Percentiles rank a stretch among this genome's conserved stretches.
Conservation (phyloP, 2,797 vertebrate genomes). For the Mormyrus proboscirostris region DNA sequence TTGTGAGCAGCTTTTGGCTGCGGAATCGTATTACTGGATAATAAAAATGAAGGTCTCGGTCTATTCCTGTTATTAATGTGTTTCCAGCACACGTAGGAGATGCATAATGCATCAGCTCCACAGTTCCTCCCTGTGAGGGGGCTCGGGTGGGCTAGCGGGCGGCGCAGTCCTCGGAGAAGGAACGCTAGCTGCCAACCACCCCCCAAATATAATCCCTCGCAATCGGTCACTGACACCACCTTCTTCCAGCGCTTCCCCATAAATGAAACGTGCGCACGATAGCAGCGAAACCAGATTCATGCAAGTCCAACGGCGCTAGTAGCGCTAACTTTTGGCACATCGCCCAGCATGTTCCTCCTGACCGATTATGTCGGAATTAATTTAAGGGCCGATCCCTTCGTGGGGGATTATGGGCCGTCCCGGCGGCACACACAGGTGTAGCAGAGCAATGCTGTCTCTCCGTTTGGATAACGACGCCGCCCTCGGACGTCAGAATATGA, state of each 20-base stretch:
- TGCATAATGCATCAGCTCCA: constrained; percentile 17
- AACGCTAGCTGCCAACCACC: background rate
- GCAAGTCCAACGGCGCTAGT: background rate
- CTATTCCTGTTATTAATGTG: constrained; percentile 27
- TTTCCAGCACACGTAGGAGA: constrained; percentile 14
- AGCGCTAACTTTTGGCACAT: background rate
- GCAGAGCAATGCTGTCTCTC: background rate
- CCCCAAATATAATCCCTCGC: background rate
- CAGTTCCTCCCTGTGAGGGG: constrained; percentile 12
- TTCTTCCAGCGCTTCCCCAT: background rate
- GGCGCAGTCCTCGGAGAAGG: background rate
- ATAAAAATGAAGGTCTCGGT: constrained; percentile 20
- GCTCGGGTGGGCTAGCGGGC: background rate
- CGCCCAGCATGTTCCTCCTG: background rate
- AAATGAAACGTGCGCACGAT: background rate
- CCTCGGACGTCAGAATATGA: background rate
- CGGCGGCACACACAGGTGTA: background rate
- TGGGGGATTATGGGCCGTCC: background rate
- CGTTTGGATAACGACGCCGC: background rate
- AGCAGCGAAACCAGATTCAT: background rate
- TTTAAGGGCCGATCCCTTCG: background rate
- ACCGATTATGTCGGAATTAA: background rate
- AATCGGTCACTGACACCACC: background rate
- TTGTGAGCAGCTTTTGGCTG: constrained; percentile 7
- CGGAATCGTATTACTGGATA: background rate